Base-by-base conservation (phyloP, 2,113 vertebrate genomes). In the Perca flavescens region DNA sequence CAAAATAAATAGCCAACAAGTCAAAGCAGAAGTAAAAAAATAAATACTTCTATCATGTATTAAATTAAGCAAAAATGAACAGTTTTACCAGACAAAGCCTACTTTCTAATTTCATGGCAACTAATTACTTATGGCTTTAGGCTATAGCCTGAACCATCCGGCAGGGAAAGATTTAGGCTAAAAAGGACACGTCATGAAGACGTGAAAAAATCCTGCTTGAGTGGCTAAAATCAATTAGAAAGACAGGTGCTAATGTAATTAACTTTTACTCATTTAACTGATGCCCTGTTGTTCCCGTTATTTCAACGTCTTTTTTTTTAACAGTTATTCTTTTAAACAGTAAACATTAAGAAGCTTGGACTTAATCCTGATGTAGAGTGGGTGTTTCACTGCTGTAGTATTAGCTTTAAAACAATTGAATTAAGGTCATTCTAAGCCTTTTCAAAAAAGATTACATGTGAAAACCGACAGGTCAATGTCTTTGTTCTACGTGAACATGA, bases 61-160 rank as follows among this genome's bases (percentile, higher is more conserved):
- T 36, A 53, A 61, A 66, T 73, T 60, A 6, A 34, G 25, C 40
- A 34, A 65, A 71, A 49, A 49, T n/a, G 0, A 53, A 28, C 11
- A 66, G 60, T 58, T 80, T 70, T 50, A 28, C 28, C 40, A 52
- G 28, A 43, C 63, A 7, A n/a, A 31, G 40, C 40, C 40, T 43
- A 43, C 2, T 43, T 43, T 43, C n/a, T n/a, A 16, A 43, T 46
- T 31, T 40, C 5, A 60, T 65, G 17, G 52, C 25, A 31, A 34
- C 40, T 62, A 46, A 74, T 74, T 15, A 68, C 62, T 47, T 4
- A 4, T 16, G 25, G 64, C 25, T 67, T 17, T 6, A 67, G 46
- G 22, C 6, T 28, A 28, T 31, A 47, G 40, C 46, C 43, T 25
- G 10, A 25, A 25, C 49, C 47, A 6, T 52, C 53, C 52, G 15